Conservation (phyloP, 2,888 invertebrate genomes). For the Dexiosoma caninum region DNA sequence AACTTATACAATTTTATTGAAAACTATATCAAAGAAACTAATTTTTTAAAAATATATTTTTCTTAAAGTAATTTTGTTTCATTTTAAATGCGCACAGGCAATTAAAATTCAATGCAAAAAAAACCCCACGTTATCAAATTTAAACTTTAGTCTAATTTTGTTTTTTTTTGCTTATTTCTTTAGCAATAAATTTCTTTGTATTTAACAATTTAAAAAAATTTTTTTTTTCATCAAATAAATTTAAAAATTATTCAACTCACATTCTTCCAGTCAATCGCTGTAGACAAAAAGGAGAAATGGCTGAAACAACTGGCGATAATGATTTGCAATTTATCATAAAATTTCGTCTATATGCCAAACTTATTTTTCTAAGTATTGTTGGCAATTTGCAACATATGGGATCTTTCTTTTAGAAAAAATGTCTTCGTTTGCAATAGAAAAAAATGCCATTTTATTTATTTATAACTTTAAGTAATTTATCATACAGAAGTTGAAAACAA, state of each 20-base stretch:
- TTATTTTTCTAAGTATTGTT: conserved; percentile 25
- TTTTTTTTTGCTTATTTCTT: no score
- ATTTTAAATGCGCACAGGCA: no score
- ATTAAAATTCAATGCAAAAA: no score
- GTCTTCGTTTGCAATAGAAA: background rate
- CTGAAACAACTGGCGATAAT: conserved; percentile 41
- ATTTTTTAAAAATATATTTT: no score
- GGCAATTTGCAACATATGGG: conserved; percentile 56
- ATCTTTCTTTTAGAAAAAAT: conserved; percentile 15
- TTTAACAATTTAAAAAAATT: no score
- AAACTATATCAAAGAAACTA: no score
- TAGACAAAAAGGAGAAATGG: background rate
- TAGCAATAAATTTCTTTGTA: no score
- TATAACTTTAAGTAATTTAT: background rate
- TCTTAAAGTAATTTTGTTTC: no score
- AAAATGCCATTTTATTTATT: conserved; percentile 28
- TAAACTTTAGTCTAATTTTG: no score
- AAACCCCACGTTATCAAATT: no score
- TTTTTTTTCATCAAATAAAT: background rate
- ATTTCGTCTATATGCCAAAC: conserved; percentile 25
- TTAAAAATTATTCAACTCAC: background rate
- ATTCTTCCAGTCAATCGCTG: background rate
- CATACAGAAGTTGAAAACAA: background rate
- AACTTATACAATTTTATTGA: no score
- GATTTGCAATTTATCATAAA: conserved; percentile 50